Base-by-base conservation (phyloP, 2,113 vertebrate species). In the Chlorodrepanis virens region DNA sequence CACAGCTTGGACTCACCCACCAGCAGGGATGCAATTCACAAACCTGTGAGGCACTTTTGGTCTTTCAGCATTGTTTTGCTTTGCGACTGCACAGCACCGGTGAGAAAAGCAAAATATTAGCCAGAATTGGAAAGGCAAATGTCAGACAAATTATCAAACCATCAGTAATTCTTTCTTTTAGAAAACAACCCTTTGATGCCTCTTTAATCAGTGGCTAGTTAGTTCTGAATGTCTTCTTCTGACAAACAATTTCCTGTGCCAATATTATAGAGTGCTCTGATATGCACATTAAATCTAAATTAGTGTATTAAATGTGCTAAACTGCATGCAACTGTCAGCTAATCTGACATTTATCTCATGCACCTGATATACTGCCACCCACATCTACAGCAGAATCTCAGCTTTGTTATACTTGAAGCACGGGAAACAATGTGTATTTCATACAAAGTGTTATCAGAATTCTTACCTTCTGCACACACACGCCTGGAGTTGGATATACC, bases 241-340 rank as follows among this genome's bases (percentile, higher is more conserved):
- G 63, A 88, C 63, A 93, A 80, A 85, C 9, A 67, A 9, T 91
- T 93, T 94, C 79, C 67, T 80, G 35, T 86, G 79, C 47, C 57
- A 81, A 49, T 75, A 88, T 81, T 92, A 45, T 3, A 33, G 23
- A 83, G 33, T 52, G 44, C 64, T 88, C 44, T 78, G 88, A 86
- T 90, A 94, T 35, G 44, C 85, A 90, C 71, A 95, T 93, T 95
- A 87, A 90, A 88, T 67, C 59, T 79, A 90, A 96, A 87, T 95
- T 96, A 94, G 47, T 74, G 27, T 89, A 83, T 89, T 87, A 77
- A 96, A 91, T 65, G 63, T 61, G 76, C 68, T 94, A 87, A 93
- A 75, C n/a, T 49, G 44, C 19, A 35, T 59, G 21, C 28, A 86
- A 61, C 79, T 92, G 56, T 93, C 93, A 93, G 60, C 31, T 89